phyloP scores from a whole-genome alignment of 2,113 vertebrate species.

The Xenopus laevis region DNA sequence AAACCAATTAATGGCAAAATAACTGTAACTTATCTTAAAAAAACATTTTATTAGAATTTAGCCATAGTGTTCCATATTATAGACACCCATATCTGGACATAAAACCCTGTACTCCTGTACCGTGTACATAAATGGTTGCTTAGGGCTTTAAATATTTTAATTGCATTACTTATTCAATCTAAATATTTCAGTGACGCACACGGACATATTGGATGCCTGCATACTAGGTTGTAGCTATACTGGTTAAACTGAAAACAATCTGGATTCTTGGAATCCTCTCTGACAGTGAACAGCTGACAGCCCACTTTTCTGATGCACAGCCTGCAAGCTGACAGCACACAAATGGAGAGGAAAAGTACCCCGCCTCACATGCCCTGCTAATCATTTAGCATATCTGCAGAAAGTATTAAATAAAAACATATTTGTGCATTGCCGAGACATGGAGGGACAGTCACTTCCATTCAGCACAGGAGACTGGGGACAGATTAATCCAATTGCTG shows the following conservation, averaged over 20 bases:
- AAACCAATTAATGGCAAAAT: too few relatives aligned
- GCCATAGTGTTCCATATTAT: too few relatives aligned
- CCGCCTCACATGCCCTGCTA: background rate
- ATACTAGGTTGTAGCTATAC: slow-evolving; percentile 19
- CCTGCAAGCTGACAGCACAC: slow-evolving; percentile 29
- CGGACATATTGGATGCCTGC: slow-evolving; percentile 36
- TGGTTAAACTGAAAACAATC: slow-evolving; percentile 34
- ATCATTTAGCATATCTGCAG: background rate
- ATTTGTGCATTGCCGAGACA: too few relatives aligned
- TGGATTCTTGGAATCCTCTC: slow-evolving; percentile 39
- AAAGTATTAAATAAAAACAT: too few relatives aligned
- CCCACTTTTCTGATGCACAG: slow-evolving; percentile 19
- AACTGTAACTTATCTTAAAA: too few relatives aligned
- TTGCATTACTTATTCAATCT: background rate
- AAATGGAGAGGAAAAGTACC: slow-evolving; percentile 9
- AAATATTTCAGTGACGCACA: slow-evolving; percentile 31
- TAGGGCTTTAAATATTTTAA: slow-evolving; percentile 5
- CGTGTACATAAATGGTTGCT: background rate
- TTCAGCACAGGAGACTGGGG: too few relatives aligned
- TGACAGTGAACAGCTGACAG: slow-evolving; percentile 42
- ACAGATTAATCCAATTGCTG: too few relatives aligned
- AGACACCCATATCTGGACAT: too few relatives aligned
- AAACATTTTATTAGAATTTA: too few relatives aligned
- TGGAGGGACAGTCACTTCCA: too few relatives aligned
- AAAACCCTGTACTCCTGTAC: too few relatives aligned